phyloP scores from a whole-genome alignment of 1,140 invertebrate genomes.

The Melipona quadrifasciata region DNA sequence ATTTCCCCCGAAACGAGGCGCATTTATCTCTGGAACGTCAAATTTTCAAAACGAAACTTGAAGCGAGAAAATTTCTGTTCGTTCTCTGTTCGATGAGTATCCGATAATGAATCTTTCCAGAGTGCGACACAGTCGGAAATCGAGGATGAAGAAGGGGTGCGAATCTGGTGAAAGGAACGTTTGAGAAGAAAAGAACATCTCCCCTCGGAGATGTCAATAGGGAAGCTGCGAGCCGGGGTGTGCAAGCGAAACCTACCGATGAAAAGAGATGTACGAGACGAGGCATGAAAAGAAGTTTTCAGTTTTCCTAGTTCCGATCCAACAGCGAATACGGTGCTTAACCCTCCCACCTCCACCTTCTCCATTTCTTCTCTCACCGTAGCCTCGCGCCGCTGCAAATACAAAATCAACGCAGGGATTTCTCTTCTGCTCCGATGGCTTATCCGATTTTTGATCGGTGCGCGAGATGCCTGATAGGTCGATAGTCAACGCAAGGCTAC shows the following conservation, averaged over 20 bases:
- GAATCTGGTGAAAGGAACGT: neutral
- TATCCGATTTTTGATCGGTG: neutral
- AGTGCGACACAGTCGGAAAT: neutral
- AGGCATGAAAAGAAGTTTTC: neutral
- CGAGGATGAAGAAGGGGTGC: neutral
- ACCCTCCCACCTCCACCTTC: neutral
- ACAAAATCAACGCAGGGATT: conserved; percentile 23
- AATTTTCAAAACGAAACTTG: neutral
- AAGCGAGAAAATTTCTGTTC: neutral
- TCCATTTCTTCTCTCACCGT: neutral
- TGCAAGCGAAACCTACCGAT: neutral
- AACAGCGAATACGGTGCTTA: neutral
- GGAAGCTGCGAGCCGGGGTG: neutral
- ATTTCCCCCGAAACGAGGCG: neutral
- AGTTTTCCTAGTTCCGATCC: neutral
- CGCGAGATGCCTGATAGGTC: conserved; percentile 1
- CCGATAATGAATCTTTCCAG: neutral
- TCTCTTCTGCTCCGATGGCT: neutral
- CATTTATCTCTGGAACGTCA: too few species aligned
- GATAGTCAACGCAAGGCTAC: conserved; percentile 27
- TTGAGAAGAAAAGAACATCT: neutral
- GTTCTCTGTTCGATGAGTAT: neutral
- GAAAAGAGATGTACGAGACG: neutral
- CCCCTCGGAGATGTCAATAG: neutral
- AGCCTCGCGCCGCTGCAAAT: conserved; percentile 8